Evolutionary conservation across 2,797 vertebrate species (phyloP).

Genomic region (Psittacula echo): DNA sequence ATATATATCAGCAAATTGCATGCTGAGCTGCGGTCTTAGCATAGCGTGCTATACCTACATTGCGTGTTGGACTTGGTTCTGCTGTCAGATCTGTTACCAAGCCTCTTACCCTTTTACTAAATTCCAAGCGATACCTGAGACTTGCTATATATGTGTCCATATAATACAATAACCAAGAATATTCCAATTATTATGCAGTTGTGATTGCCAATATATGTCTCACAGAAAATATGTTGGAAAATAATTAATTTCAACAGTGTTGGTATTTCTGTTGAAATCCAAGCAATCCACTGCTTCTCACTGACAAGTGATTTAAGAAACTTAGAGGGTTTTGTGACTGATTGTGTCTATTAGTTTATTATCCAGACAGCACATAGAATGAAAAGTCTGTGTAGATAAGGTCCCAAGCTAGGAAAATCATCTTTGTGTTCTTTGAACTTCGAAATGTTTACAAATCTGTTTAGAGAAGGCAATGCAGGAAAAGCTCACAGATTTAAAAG

Average conservation of each 20-base stretch:
- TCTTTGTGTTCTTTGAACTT: neutral
- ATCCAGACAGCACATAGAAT: neutral
- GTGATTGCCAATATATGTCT: neutral
- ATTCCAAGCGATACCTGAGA: neutral
- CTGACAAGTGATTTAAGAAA: neutral
- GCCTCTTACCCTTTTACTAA: neutral
- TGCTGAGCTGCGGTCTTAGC: neutral
- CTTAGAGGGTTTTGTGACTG: accelerated
- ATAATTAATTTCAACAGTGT: neutral
- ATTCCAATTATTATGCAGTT: neutral
- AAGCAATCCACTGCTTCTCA: neutral
- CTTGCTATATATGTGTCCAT: neutral
- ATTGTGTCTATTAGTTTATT: neutral
- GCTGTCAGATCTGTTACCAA: neutral
- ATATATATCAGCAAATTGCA: neutral
- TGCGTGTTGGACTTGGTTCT: neutral
- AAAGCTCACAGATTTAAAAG: neutral
- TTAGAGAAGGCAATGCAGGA: neutral
- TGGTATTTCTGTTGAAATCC: neutral
- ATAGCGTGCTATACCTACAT: neutral
- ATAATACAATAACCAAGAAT: neutral
- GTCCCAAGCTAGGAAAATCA: neutral
- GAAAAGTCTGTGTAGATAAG: neutral
- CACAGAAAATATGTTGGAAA: neutral
- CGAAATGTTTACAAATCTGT: neutral